These are phyloP conservation scores for Ctenopoma kingsleyae DNA, from an alignment of 2,797 vertebrate species.

Conservation along the genomic window DNA sequence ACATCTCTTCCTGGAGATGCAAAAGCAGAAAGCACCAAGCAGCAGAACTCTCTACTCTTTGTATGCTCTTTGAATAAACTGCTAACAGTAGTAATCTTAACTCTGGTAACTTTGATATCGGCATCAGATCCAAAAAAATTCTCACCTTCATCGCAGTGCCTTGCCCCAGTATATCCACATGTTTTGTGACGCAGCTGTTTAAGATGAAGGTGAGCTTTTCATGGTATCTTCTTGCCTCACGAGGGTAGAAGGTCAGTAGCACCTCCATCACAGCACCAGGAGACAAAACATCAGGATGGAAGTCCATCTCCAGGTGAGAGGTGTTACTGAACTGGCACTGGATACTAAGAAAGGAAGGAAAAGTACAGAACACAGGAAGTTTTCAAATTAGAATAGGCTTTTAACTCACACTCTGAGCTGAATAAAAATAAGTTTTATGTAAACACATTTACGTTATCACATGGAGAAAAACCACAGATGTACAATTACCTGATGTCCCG, in stretches of 20 bases:
- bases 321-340: constrained; percentile 86
- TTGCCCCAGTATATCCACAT: constrained; percentile 87
- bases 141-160: constrained; percentile 90
- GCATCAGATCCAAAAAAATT: background rate
- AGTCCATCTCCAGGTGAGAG: constrained; percentile 80
- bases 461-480: background rate
- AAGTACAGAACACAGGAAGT: background rate
- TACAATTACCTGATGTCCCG: constrained; percentile 75
- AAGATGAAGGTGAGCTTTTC: constrained; percentile 88
- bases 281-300: constrained; percentile 73
- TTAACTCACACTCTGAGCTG: background rate
- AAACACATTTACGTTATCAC: background rate
- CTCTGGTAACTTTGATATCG: background rate
- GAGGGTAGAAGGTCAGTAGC: constrained; percentile 88
- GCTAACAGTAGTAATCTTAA: background rate
- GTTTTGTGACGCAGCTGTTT: constrained; percentile 82
- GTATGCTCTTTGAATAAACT: no score
- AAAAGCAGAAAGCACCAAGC: no score
- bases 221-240: constrained; percentile 81
- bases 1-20: no score
- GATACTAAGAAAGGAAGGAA: constrained; percentile 76
- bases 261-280: constrained; percentile 82
- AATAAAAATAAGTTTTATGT: background rate
- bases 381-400: background rate
- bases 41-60: no score